Evolutionary conservation across 2,113 vertebrate species (phyloP).

Genomic region (Hydropotes inermis): DNA sequence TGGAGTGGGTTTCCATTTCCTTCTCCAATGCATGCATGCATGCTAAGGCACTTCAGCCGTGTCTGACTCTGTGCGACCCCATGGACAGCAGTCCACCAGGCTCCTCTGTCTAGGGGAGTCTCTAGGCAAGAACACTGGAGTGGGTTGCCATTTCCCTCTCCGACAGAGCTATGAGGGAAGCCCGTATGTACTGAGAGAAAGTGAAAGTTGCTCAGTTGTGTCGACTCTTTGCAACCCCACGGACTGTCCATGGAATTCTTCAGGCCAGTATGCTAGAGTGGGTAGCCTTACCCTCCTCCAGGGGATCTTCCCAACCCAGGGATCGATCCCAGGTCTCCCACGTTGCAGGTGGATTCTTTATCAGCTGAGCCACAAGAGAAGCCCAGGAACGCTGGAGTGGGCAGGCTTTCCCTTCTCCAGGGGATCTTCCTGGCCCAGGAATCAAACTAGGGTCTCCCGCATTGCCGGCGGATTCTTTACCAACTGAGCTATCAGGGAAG

Average conservation of each 20-base stretch:
- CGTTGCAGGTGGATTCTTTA: neutral
- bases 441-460: neutral
- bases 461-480: neutral
- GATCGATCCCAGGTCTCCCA: neutral
- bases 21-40: no score
- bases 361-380: neutral
- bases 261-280: neutral
- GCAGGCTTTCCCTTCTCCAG: neutral
- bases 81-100: no score
- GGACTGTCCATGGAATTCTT: neutral
- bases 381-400: neutral
- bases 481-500: neutral
- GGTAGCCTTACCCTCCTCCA: neutral
- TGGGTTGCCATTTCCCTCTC: no score
- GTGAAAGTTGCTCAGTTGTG: neutral
- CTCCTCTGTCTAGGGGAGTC: no score
- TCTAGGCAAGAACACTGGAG: no score
- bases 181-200: neutral
- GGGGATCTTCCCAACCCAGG: neutral
- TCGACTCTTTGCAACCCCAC: neutral
- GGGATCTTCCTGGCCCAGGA: neutral
- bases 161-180: neutral
- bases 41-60: no score
- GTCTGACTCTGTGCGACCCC: no score
- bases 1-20: no score